Evolutionary conservation across 1,140 invertebrate species (phyloP).

Genomic region (Spodoptera frugiperda): DNA sequence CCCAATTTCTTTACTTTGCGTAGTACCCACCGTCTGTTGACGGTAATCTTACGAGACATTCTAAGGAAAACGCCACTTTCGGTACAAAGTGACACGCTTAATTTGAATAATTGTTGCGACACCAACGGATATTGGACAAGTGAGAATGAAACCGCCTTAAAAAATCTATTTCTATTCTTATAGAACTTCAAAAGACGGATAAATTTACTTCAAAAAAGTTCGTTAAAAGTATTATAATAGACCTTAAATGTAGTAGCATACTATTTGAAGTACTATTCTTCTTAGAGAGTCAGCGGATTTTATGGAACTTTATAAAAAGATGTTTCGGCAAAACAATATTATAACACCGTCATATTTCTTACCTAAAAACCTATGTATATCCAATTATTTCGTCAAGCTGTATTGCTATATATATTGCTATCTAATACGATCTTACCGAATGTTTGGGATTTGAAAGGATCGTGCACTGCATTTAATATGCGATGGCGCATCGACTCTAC

Average conservation of each 20-base stretch:
- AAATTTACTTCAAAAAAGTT: background rate
- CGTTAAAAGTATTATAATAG: no score
- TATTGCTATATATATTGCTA: background rate
- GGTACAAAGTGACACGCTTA: background rate
- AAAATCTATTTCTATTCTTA: background rate
- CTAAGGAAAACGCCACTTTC: background rate
- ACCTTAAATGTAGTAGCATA: no score
- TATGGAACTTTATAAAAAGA: no score
- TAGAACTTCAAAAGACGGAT: background rate
- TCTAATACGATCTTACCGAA: background rate
- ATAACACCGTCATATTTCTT: no score
- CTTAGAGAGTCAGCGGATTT: no score
- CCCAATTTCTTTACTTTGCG: background rate
- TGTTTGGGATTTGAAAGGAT: background rate
- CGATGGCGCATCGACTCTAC: background rate
- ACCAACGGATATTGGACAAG: constrained; percentile 2
- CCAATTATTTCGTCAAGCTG: no score
- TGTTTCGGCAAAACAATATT: no score
- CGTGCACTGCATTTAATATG: background rate
- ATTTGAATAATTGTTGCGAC: constrained; percentile 9
- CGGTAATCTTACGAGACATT: background rate
- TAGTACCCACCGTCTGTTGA: constrained; percentile 2
- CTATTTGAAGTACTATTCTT: no score
- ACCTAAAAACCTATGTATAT: no score
- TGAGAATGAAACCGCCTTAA: background rate